A percentile compares a stretch with the other conserved stretches of the same genome.
These are phyloP conservation scores for Congeria kusceri DNA, from an alignment of 2,888 invertebrate genomes.

Conservation along the genomic window DNA sequence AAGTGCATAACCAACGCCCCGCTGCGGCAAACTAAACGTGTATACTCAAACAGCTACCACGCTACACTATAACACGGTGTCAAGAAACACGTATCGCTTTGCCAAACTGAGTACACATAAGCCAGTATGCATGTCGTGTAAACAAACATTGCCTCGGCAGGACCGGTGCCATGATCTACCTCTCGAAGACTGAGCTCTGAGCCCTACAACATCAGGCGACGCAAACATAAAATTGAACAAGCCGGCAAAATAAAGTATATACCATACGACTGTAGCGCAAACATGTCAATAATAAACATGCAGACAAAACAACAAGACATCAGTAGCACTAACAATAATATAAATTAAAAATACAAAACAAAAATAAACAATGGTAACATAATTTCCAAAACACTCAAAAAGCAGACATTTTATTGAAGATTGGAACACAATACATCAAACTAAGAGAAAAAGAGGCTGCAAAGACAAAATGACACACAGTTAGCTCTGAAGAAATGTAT, in stretches of 20 bases:
- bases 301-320: not conserved
- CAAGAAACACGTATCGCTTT: not conserved
- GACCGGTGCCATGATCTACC: slow-evolving; percentile 41
- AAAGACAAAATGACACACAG: slow-evolving; percentile 10
- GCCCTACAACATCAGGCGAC: slow-evolving; percentile 39
- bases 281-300: not conserved
- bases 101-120: slow-evolving; percentile 11
- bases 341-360: not conserved
- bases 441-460: not conserved
- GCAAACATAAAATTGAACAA: not conserved
- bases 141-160: slow-evolving; percentile 38
- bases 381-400: too few relatives aligned
- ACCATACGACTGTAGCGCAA: not conserved
- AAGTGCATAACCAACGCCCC: too few relatives aligned
- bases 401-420: not conserved
- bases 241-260: slow-evolving; percentile 13
- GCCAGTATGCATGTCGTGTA: slow-evolving; percentile 61
- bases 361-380: too few relatives aligned
- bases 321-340: not conserved
- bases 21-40: too few relatives aligned
- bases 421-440: not conserved
- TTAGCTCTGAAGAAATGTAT: not conserved
- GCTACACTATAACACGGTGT: too few relatives aligned
- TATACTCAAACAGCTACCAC: too few relatives aligned
- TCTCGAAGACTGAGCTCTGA: slow-evolving; percentile 44